These are phyloP conservation scores for Bilobella aurantiaca DNA, from an alignment of 1,140 invertebrate species.

Conservation along the genomic window DNA sequence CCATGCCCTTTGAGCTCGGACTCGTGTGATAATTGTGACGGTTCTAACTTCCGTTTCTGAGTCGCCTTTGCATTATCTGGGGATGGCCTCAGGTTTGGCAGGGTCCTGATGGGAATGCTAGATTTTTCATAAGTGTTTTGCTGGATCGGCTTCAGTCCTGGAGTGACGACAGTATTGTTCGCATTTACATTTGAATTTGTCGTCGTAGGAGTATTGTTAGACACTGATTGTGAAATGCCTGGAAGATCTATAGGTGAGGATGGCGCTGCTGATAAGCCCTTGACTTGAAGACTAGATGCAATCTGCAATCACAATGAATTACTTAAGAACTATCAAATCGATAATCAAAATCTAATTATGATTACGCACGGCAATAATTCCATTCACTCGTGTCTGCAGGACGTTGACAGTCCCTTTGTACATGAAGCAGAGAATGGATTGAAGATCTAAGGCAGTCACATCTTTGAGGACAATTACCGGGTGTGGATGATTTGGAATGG, in stretches of 20 bases:
- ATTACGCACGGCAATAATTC: background rate
- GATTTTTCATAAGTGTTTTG: background rate
- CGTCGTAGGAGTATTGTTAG: too few relatives aligned
- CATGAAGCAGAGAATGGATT: conserved; percentile 87
- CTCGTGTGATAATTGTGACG: too few relatives aligned
- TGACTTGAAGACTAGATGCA: background rate
- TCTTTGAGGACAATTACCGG: conserved; percentile 86
- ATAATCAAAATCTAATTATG: background rate
- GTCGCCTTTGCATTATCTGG: background rate
- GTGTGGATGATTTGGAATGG: conserved; percentile 42
- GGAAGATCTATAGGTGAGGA: background rate
- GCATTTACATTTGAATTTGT: too few relatives aligned
- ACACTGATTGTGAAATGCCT: too few relatives aligned
- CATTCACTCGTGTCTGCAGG: conserved; percentile 58
- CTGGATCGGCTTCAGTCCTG: background rate
- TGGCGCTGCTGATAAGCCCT: background rate
- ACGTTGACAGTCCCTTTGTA: conserved; percentile 90
- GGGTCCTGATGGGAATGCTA: too few relatives aligned
- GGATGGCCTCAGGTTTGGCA: background rate
- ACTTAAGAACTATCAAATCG: background rate
- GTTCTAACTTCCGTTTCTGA: background rate
- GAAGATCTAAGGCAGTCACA: conserved; percentile 75
- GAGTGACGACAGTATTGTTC: background rate
- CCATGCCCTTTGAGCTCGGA: too few relatives aligned
- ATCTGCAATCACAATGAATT: background rate